A percentile compares a stretch with the other conserved stretches of the same genome.
These are phyloP conservation scores for Sardinella longiceps DNA, from an alignment of 2,797 vertebrate genomes.

Conservation along the genomic window DNA sequence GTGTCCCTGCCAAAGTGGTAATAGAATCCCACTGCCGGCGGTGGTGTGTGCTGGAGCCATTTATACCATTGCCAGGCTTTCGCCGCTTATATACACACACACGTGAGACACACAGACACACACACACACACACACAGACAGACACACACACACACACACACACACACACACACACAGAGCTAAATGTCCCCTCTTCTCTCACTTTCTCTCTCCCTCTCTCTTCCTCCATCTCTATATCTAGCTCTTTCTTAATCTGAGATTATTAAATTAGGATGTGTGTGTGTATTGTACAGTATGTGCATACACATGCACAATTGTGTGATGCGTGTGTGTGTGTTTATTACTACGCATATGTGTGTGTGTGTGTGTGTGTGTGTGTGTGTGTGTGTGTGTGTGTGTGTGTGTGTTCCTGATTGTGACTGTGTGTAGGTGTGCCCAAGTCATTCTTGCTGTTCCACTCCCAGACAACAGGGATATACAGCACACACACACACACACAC, in stretches of 20 bases:
- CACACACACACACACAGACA: slow-evolving; percentile 13
- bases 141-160: neutral
- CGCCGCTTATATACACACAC: slow-evolving; percentile 51
- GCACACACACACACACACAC: too few species aligned
- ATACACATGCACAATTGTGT: too few species aligned
- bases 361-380: neutral
- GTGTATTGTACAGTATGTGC: too few species aligned
- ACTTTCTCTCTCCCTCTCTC: neutral
- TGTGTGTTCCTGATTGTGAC: neutral
- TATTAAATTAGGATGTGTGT: too few species aligned
- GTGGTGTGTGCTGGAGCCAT: slow-evolving; percentile 48
- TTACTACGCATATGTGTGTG: neutral
- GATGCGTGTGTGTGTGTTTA: too few species aligned
- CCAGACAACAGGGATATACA: neutral
- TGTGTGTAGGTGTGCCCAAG: neutral
- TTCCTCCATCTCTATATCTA: neutral
- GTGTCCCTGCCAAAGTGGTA: slow-evolving; percentile 56
- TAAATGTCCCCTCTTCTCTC: slow-evolving; percentile 23
- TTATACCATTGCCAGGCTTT: slow-evolving; percentile 52
- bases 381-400: neutral
- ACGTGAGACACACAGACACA: slow-evolving; percentile 41
- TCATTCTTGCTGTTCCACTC: neutral
- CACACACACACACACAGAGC: slow-evolving; percentile 38
- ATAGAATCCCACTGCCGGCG: slow-evolving; percentile 54
- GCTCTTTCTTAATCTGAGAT: neutral